Conservation (phyloP, 2,888 invertebrate genomes). For the Drosophila meridiana region DNA sequence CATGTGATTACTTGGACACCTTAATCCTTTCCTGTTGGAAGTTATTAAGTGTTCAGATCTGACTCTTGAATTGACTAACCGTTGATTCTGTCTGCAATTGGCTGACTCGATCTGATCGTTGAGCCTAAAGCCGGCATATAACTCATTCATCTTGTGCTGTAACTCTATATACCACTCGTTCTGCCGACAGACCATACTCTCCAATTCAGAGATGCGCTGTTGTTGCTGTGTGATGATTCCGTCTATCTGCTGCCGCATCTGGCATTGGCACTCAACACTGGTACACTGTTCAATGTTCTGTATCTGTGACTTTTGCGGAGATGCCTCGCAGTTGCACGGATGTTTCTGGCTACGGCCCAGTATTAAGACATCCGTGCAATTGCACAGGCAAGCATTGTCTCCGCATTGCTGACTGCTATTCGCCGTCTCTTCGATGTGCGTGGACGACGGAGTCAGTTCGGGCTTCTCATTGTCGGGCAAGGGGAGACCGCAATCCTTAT, state of each 20-base stretch:
- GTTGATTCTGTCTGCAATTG: background rate
- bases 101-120: background rate
- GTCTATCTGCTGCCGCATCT: slow-evolving; percentile 34
- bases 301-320: slow-evolving; percentile 10
- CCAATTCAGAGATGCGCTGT: slow-evolving; percentile 56
- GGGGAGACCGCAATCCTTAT: slow-evolving; percentile 34
- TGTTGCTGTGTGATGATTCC: slow-evolving; percentile 50
- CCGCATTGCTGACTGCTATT: slow-evolving; percentile 32
- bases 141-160: slow-evolving; percentile 58
- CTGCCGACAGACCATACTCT: slow-evolving; percentile 50
- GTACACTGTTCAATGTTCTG: background rate
- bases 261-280: slow-evolving; percentile 34
- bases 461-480: slow-evolving; percentile 56
- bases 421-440: background rate
- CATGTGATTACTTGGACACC: background rate
- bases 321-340: slow-evolving; percentile 48
- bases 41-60: background rate
- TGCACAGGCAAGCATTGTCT: slow-evolving; percentile 4
- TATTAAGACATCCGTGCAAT: slow-evolving; percentile 66
- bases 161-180: slow-evolving; percentile 38
- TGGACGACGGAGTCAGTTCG: slow-evolving; percentile 39
- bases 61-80: too few relatives aligned
- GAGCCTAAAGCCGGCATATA: slow-evolving; percentile 48
- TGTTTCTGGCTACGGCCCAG: slow-evolving; percentile 42
- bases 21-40: background rate